These are phyloP conservation scores for Columba janthina DNA, from an alignment of 2,113 vertebrate genomes.

Conservation along the genomic window DNA sequence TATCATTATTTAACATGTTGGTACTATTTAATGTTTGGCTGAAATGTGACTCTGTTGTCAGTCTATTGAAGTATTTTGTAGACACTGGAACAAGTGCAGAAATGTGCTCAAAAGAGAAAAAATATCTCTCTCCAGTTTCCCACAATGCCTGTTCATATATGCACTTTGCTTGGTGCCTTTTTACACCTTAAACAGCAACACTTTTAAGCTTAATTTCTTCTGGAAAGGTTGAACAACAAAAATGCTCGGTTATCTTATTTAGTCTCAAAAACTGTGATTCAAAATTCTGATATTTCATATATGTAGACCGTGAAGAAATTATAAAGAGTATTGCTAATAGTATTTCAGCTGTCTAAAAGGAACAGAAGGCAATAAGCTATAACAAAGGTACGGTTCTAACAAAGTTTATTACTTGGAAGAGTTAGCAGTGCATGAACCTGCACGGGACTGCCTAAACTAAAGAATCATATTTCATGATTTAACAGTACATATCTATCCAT, in stretches of 20 bases:
- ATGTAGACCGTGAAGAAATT: neutral
- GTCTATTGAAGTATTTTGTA: slow-evolving; percentile 3
- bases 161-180: neutral
- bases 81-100: slow-evolving; percentile 16
- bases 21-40: slow-evolving; percentile 37
- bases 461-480: neutral
- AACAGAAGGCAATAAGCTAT: neutral
- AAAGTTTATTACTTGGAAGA: neutral
- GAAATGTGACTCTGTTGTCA: slow-evolving; percentile 39
- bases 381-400: neutral
- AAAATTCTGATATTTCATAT: neutral
- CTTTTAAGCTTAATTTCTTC: neutral
- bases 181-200: neutral
- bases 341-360: neutral
- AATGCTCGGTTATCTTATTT: neutral
- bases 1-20: slow-evolving; percentile 32
- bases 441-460: neutral
- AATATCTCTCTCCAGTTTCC: neutral
- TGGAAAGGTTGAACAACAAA: neutral
- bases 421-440: neutral
- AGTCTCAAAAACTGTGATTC: neutral
- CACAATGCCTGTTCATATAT: neutral
- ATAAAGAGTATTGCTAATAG: neutral
- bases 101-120: neutral
- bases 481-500: neutral